A percentile compares a stretch with the other conserved stretches of the same genome.
phyloP scores from a whole-genome alignment of 64 coral and sea anemone species.

The Acropora tenuis region DNA sequence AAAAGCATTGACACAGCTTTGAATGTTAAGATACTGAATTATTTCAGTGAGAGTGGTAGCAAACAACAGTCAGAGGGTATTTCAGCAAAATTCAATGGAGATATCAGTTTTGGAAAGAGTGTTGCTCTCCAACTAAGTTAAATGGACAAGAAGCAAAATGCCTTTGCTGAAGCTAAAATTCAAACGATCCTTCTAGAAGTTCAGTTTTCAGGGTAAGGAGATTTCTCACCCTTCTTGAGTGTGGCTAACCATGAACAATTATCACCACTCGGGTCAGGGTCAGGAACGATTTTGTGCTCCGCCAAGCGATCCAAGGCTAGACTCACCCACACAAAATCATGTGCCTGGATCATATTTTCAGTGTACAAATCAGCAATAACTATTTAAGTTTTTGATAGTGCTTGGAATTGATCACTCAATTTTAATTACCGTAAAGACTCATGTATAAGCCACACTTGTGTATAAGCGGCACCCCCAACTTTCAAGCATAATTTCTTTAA shows the following conservation, averaged over 20 bases:
- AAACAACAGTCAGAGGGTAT: neutral
- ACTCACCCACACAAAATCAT: neutral
- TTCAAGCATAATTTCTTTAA: too few relatives aligned
- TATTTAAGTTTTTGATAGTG: neutral
- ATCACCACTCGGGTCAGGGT: neutral
- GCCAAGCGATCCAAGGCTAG: neutral
- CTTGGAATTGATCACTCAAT: too few relatives aligned
- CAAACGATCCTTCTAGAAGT: conserved; percentile 70
- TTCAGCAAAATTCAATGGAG: conserved; percentile 41
- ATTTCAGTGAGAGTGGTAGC: conserved; percentile 46
- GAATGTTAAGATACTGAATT: conserved; percentile 50
- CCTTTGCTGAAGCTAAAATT: conserved; percentile 63
- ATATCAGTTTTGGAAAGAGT: conserved; percentile 76
- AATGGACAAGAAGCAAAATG: conserved; percentile 66
- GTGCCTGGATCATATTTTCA: neutral
- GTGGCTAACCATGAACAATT: neutral
- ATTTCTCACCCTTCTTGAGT: neutral
- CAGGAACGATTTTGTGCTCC: neutral
- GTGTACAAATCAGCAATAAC: neutral
- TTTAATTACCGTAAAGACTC: too few relatives aligned
- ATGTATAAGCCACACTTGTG: too few relatives aligned
- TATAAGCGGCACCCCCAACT: too few relatives aligned
- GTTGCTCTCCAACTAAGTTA: conserved; percentile 70
- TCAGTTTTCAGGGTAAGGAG: conserved; percentile 35
- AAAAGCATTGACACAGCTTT: conserved; percentile 51